phyloP scores from a whole-genome alignment of 2,888 invertebrate species.

The Ormia ochracea region DNA sequence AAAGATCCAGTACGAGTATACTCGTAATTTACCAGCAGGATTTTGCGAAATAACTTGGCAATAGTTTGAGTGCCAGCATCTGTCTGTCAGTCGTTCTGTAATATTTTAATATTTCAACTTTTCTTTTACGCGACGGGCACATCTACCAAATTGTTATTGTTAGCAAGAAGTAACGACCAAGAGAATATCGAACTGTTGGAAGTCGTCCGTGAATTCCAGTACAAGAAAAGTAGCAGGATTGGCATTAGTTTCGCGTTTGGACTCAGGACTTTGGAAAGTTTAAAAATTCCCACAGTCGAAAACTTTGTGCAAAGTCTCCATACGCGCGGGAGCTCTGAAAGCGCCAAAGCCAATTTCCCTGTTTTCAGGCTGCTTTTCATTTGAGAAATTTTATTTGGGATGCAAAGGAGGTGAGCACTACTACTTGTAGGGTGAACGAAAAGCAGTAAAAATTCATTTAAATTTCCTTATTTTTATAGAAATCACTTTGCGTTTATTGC shows the following conservation, averaged over 20 bases:
- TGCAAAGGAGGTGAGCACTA: not conserved
- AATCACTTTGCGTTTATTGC: slow-evolving; percentile 28
- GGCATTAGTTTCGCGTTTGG: too few species aligned
- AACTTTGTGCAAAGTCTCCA: too few species aligned
- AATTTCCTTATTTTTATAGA: slow-evolving; percentile 46
- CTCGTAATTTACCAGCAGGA: slow-evolving; percentile 42
- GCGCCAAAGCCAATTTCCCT: too few species aligned
- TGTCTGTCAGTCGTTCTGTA: not conserved
- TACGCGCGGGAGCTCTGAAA: too few species aligned
- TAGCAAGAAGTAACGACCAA: not conserved
- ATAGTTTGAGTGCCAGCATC: slow-evolving; percentile 21
- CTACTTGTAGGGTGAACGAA: not conserved
- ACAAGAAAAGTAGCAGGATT: not conserved
- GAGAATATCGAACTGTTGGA: not conserved
- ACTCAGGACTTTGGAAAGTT: too few species aligned
- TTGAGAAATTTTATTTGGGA: too few species aligned
- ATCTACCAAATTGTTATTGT: slow-evolving; percentile 26
- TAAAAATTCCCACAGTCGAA: too few species aligned
- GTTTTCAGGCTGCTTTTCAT: too few species aligned
- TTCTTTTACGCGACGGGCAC: too few species aligned
- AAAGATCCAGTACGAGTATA: slow-evolving; percentile 25
- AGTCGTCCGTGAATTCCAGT: not conserved
- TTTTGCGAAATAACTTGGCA: slow-evolving; percentile 25
- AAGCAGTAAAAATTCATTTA: slow-evolving; percentile 3
- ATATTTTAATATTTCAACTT: slow-evolving; percentile 29